Base-by-base conservation (phyloP, 2,797 vertebrate species). In the Sibirionetta formosa region DNA sequence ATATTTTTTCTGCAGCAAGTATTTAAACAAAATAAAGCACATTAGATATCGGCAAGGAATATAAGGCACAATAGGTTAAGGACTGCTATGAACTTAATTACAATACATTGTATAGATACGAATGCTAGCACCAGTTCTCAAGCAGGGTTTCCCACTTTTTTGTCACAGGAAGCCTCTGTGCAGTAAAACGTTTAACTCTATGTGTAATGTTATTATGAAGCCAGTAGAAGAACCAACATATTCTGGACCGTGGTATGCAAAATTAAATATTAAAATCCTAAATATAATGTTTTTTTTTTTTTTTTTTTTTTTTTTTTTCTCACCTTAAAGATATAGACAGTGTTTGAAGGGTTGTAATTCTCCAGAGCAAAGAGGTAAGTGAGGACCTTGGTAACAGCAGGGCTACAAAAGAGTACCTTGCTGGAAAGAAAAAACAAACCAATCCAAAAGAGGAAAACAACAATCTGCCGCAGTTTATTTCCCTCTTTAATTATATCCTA, bases 11-110 rank as follows among this genome's bases (percentile, higher is more conserved):
- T 86, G 63, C 40, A 82, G 48, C 14, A 7, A 84, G 56, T 70
- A 3, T 31, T 60, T 79, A 60, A 93, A 90, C 33, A 88, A 87
- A 86, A 86, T 75, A 53, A 82, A 92, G 48, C 8, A 88, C 76
- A 72, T 76, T 51, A 86, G 54, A 35, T 56, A 73, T 72, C 69
- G 80, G 9, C 15, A 72, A 91, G 48, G 31, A 92, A 86, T 78
- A 90, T 7, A 40, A 82, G 46, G 35, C 23, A 11, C n/a, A 88
- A 79, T 91, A 92, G 29, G 15, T 79, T 88, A 83, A 95, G 72
- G 51, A 66, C 29, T 76, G 18, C 35, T 63, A 23, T 66, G 54
- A 76, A 60, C 31, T 65, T 26, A 93, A 63, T 5, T 68, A 78
- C 87, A 82, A 91, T 53, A 44, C 15, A 19, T 81, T 61, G 88